These are phyloP conservation scores for Blastomussa wellsi DNA, from an alignment of 92 coral and sea anemone species.

Conservation along the genomic window DNA sequence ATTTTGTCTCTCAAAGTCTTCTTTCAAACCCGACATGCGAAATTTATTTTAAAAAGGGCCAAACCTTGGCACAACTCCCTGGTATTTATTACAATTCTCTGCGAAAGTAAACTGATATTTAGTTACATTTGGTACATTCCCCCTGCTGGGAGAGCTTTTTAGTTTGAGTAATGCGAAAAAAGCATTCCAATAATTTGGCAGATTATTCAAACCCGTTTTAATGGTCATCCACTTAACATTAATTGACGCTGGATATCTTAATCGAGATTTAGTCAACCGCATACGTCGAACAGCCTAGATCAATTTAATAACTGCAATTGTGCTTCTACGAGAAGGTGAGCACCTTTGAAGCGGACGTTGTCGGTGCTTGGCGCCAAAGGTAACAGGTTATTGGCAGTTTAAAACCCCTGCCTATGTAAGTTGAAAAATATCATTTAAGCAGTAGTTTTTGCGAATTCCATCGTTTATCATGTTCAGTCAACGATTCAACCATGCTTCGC, in stretches of 20 bases:
- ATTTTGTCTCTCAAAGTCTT: background rate
- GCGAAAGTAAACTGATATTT: slow-evolving; percentile 16
- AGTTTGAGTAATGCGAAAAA: background rate
- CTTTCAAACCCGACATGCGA: background rate
- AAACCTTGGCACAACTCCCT: background rate
- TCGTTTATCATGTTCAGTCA: background rate
- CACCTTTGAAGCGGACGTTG: background rate
- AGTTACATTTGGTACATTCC: background rate
- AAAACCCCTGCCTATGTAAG: background rate
- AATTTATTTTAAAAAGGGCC: background rate
- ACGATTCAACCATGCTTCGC: background rate
- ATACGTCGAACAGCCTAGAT: background rate
- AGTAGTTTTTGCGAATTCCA: background rate
- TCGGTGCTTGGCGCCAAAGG: background rate
- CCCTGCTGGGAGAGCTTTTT: background rate
- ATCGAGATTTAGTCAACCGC: background rate
- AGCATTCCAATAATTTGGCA: slow-evolving; percentile 10
- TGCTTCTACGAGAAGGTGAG: background rate
- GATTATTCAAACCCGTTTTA: slow-evolving; percentile 23
- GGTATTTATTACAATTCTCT: background rate
- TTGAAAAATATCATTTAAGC: too few species aligned
- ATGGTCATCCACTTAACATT: slow-evolving; percentile 2
- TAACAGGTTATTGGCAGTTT: background rate
- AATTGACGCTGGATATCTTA: slow-evolving; percentile 2
- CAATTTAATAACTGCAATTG: background rate